Evolutionary conservation across 1,140 invertebrate species (phyloP).

Genomic region (Cyclina sinensis): DNA sequence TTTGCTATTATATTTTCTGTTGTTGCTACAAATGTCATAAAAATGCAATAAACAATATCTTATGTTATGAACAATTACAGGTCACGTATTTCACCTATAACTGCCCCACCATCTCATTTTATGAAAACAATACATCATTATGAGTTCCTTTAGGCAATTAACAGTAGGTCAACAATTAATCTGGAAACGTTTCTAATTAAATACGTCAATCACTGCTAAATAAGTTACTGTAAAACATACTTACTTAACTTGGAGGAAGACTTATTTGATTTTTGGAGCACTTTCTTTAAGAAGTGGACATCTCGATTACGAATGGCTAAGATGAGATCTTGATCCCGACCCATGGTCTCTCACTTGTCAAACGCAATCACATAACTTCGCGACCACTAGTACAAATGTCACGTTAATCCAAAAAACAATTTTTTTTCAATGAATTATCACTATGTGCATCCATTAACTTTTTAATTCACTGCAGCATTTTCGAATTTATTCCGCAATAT

Average conservation of each 20-base stretch:
- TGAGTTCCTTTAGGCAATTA: background rate
- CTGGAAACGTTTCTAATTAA: background rate
- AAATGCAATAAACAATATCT: no score
- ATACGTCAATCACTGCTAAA: background rate
- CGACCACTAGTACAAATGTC: background rate
- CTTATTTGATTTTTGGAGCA: constrained; percentile 37
- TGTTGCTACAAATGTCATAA: no score
- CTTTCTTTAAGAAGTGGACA: constrained; percentile 32
- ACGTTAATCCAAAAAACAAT: background rate
- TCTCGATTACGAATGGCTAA: constrained; percentile 52
- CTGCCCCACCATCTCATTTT: no score
- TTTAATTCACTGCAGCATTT: background rate
- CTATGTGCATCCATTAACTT: background rate
- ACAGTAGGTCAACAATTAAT: background rate
- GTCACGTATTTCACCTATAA: no score
- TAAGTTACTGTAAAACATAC: no score
- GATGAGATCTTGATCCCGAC: constrained; percentile 52
- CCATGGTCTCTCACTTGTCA: constrained; percentile 32
- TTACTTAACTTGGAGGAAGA: constrained; percentile 54
- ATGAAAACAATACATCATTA: constrained; percentile 4
- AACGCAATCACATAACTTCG: background rate
- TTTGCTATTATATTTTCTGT: no score
- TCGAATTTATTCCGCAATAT: background rate
- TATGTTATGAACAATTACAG: no score
- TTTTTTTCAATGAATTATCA: background rate